Conservation (phyloP, 2,888 invertebrate species). For the Margaritifera margaritifera region DNA sequence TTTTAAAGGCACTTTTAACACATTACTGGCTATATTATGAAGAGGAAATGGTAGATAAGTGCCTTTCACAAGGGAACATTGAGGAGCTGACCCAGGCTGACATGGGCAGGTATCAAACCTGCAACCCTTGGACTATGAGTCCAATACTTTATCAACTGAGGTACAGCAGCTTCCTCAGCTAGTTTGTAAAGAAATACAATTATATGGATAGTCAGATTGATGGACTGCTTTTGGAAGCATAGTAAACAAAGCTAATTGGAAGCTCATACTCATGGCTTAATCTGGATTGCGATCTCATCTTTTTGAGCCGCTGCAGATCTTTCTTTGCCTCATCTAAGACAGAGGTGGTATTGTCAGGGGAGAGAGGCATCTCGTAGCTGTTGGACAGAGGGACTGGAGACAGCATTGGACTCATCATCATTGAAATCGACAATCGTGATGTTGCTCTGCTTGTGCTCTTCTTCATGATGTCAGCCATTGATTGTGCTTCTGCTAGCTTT, state of each 20-base stretch:
- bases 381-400: conserved; percentile 20
- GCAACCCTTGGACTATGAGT: too few relatives aligned
- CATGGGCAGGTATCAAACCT: too few relatives aligned
- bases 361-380: conserved; percentile 28
- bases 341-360: conserved; percentile 51
- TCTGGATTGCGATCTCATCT: conserved; percentile 21
- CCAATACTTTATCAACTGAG: too few relatives aligned
- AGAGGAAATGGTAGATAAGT: too few relatives aligned
- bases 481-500: conserved; percentile 90
- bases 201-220: too few relatives aligned
- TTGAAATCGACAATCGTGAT: conserved; percentile 43
- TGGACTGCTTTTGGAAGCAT: too few relatives aligned
- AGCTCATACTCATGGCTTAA: conserved; percentile 24
- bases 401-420: conserved; percentile 24
- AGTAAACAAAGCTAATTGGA: not conserved
- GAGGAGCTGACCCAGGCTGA: too few relatives aligned
- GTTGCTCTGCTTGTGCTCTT: conserved; percentile 24
- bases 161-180: too few relatives aligned
- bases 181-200: too few relatives aligned
- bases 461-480: conserved; percentile 81
- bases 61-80: too few relatives aligned
- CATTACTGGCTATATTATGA: too few relatives aligned
- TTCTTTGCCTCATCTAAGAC: conserved; percentile 85
- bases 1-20: too few relatives aligned
- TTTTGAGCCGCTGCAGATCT: conserved; percentile 77